Evolutionary conservation across 1,140 invertebrate genomes (phyloP).

Genomic region (Scaptodrosophila lebanonensis): DNA sequence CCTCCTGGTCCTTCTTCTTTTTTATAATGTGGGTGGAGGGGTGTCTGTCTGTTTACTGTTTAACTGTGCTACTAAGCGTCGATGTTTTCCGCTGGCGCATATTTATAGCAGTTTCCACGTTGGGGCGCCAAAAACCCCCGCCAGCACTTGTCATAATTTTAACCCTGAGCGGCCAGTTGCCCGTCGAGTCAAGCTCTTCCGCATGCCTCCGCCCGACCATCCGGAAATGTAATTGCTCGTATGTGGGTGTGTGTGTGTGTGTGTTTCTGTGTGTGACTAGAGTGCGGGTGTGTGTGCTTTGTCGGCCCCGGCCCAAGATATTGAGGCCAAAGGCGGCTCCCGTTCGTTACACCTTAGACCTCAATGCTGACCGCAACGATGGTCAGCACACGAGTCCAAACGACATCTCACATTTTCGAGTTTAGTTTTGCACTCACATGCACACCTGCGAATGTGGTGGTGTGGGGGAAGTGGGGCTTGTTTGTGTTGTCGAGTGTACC

Average conservation of each 20-base stretch:
- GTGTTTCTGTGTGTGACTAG: constrained; percentile 16
- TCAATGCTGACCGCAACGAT: constrained; percentile 68
- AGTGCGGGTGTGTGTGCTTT: constrained; percentile 18
- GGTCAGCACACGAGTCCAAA: constrained; percentile 59
- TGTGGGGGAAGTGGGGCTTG: constrained; percentile 12
- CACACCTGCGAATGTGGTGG: not conserved
- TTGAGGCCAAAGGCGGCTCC: constrained; percentile 53
- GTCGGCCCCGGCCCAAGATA: constrained; percentile 46
- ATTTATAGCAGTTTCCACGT: constrained; percentile 44
- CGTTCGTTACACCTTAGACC: constrained; percentile 63
- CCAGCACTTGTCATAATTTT: constrained; percentile 66
- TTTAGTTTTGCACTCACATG: constrained; percentile 16
- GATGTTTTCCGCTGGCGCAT: constrained; percentile 38
- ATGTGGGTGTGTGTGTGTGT: not conserved
- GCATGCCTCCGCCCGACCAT: constrained; percentile 35
- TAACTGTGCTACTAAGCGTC: constrained; percentile 39
- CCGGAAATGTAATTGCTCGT: constrained; percentile 62
- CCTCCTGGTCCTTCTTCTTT: no score
- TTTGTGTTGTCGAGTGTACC: constrained; percentile 33
- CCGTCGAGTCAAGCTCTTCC: constrained; percentile 44
- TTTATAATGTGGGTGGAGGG: no score
- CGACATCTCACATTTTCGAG: constrained; percentile 66
- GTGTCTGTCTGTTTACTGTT: constrained; percentile 40
- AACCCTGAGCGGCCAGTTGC: constrained; percentile 56
- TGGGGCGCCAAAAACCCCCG: constrained; percentile 1